Conservation (phyloP, 2,888 invertebrate species). For the Cartodere bifasciata region DNA sequence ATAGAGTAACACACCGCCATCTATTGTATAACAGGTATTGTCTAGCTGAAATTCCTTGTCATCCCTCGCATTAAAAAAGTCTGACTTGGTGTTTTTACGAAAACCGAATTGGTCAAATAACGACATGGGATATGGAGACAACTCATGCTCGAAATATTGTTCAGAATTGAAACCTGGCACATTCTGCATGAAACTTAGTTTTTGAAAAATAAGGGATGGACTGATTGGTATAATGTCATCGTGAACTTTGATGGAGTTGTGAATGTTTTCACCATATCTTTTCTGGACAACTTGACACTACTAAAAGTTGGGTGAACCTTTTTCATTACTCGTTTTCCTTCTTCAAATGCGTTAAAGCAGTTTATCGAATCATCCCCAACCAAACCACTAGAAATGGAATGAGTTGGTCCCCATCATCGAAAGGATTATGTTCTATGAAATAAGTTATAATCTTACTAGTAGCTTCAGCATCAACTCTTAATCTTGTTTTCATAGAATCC, state of each 20-base stretch:
- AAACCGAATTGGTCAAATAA: not conserved
- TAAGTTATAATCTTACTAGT: conserved; percentile 8
- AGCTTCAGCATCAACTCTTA: conserved; percentile 11
- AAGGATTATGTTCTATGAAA: conserved; percentile 9
- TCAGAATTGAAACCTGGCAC: too few species aligned
- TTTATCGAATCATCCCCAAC: not conserved
- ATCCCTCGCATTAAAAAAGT: too few species aligned
- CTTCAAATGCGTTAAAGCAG: not conserved
- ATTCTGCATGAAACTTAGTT: too few species aligned
- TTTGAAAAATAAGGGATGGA: not conserved
- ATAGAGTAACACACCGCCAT: not conserved
- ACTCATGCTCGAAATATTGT: too few species aligned
- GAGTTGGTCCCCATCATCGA: not conserved
- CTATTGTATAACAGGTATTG: not conserved
- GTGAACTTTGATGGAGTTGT: not conserved
- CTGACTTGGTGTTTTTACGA: not conserved
- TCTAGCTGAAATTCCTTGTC: too few species aligned
- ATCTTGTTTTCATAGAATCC: conserved; percentile 13
- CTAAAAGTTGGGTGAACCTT: not conserved
- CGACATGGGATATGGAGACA: not conserved
- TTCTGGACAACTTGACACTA: not conserved
- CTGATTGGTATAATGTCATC: not conserved
- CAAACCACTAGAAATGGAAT: not conserved
- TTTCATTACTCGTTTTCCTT: not conserved
- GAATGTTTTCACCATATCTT: not conserved